Base-by-base conservation (phyloP, 1,140 invertebrate genomes). In the Drosophila subpulchrella region DNA sequence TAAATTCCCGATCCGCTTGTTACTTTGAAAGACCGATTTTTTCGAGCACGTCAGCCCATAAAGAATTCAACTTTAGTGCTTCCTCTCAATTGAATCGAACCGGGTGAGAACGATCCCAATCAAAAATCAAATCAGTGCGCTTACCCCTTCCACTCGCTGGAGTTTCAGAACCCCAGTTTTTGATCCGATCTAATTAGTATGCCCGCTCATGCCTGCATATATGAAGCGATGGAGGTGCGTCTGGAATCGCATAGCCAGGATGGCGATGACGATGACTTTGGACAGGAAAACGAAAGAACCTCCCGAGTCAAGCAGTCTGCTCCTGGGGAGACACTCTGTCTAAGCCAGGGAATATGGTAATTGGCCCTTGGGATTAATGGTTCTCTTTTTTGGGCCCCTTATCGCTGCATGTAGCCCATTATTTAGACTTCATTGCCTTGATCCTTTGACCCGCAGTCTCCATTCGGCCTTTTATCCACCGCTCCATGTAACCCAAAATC, bases 121-220 rank as follows among this genome's bases (percentile, higher is more conserved):
- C 62, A 74, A 81, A 88, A 83, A 86, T 82, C 82, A 82, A 83
- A 88, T 58, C 68, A 85, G 61, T 68, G 54, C 78, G 58, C 78
- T 48, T 12, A 53, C 67, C 48, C 47, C 61, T 50, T 56, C 51
- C 48, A 17, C 30, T 11, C 4, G 47, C 30, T 13, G 0, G 27
- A 15, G 48, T 34, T 34, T 15, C n/a, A 30, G 48, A 51, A 11
- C 27, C 58, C 27, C 39, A 42, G 59, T 36, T 38, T 38, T 24
- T 62, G 63, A 71, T 60, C 72, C 68, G 55, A 63, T 68, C 82
- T 88, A 86, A 86, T 86, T 86, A 86, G 82, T 86, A 86, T 86
- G 83, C 82, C 79, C 75, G 82, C 66, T 88, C 82, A 86, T 79
- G 84, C 79, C 83, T 88, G 83, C 82, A 83, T 71, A 67, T 88